Percentiles rank a stretch among this genome's conserved stretches.
Conservation (phyloP, 35 echinoderm and acorn worm species). For the Hemicentrotus pulcherrimus region DNA sequence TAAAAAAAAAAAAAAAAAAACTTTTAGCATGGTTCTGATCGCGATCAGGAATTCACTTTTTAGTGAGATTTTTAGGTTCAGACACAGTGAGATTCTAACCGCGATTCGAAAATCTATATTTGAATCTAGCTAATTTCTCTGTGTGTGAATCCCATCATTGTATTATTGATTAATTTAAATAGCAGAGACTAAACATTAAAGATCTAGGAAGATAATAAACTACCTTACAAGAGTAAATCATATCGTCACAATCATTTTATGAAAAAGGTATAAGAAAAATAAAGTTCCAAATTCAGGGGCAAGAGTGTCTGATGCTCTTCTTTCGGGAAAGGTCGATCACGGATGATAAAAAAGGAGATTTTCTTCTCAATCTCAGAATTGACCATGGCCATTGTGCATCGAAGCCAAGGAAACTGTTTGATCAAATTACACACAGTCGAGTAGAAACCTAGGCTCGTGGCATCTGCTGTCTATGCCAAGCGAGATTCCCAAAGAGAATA, state of each 20-base stretch:
- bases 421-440: neutral
- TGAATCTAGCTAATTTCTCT: no score
- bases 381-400: neutral
- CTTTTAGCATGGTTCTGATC: no score
- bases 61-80: no score
- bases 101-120: no score
- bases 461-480: neutral
- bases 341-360: neutral
- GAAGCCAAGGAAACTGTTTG: neutral
- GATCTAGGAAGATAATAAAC: neutral
- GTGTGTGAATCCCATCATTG: no score
- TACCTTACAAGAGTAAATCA: neutral
- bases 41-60: no score
- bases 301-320: neutral
- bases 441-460: neutral
- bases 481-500: neutral
- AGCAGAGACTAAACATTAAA: neutral
- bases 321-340: neutral
- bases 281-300: neutral
- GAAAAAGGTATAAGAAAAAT: neutral
- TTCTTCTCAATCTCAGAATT: neutral
- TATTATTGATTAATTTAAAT: no score
- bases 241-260: neutral
- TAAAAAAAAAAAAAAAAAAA: no score
- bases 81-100: no score